phyloP scores from a whole-genome alignment of 92 coral and sea anemone genomes.

The Phenganax marumi region DNA sequence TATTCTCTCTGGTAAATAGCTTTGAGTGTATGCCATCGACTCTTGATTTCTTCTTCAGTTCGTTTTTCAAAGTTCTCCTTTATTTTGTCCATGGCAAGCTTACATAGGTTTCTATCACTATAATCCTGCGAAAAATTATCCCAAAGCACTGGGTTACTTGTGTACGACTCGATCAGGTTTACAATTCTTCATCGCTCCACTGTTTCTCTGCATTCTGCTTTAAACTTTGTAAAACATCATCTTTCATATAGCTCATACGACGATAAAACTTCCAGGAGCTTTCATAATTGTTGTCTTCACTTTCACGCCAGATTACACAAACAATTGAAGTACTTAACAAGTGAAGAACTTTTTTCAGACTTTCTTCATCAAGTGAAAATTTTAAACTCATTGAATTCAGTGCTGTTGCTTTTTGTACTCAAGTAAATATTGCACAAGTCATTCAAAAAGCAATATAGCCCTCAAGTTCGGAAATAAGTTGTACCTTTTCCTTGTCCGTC shows the following conservation, averaged over 20 bases:
- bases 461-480: slow-evolving; percentile 37
- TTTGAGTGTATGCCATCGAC: slow-evolving; percentile 34
- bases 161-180: neutral
- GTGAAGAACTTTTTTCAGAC: slow-evolving; percentile 41
- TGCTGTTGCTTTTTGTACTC: slow-evolving; percentile 34
- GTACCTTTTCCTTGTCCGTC: slow-evolving; percentile 41
- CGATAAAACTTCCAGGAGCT: slow-evolving; percentile 51
- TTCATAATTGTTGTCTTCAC: slow-evolving; percentile 43
- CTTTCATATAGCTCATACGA: slow-evolving; percentile 39
- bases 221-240: slow-evolving; percentile 50
- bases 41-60: slow-evolving; percentile 25
- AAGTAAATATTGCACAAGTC: slow-evolving; percentile 31
- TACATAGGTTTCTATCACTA: slow-evolving; percentile 14
- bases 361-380: slow-evolving; percentile 33
- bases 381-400: slow-evolving; percentile 39
- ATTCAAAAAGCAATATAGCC: slow-evolving; percentile 27
- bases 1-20: slow-evolving; percentile 27
- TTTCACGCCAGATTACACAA: slow-evolving; percentile 22
- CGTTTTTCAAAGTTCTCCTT: neutral
- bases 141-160: slow-evolving; percentile 2
- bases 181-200: slow-evolving; percentile 7
- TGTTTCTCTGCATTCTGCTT: slow-evolving; percentile 6
- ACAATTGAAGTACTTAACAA: slow-evolving; percentile 47
- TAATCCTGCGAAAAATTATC: neutral
- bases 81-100: neutral